These are phyloP conservation scores for Pterocles gutturalis DNA, from an alignment of 2,113 vertebrate genomes.

Conservation along the genomic window DNA sequence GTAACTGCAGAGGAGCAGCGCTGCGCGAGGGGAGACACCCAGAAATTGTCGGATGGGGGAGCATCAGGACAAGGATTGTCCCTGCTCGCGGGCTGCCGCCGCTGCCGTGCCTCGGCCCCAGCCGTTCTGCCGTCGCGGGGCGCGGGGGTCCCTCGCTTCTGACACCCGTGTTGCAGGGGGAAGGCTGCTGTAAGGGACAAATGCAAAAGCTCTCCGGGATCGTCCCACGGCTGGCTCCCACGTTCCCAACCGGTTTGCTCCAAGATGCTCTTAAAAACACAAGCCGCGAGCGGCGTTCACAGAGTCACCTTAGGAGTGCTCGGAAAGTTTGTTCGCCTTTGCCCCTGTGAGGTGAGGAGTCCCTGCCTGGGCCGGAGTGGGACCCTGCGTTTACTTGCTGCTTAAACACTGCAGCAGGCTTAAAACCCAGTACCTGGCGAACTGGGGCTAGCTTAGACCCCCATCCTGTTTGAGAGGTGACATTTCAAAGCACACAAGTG, in stretches of 20 bases:
- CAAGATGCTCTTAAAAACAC: background rate
- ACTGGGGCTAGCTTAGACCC: background rate
- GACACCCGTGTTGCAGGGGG: background rate
- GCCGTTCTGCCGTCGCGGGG: background rate
- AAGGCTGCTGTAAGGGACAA: background rate
- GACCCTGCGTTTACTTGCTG: too few relatives aligned
- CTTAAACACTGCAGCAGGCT: background rate
- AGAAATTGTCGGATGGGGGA: constrained; percentile 50
- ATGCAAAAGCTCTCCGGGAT: background rate
- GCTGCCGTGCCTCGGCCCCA: background rate
- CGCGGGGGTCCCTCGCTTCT: background rate
- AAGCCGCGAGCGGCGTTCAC: background rate
- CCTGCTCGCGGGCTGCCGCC: background rate
- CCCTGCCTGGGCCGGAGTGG: background rate
- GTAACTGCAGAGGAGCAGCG: background rate
- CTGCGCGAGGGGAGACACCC: constrained; percentile 1
- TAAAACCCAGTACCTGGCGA: background rate
- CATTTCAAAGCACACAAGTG: background rate
- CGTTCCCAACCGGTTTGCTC: background rate
- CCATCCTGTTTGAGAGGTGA: background rate
- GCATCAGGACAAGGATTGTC: constrained; percentile 63
- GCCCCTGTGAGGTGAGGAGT: background rate
- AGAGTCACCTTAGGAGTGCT: rapidly evolving
- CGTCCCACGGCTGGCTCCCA: rapidly evolving
- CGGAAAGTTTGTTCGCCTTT: background rate